Evolutionary conservation across 2,797 vertebrate genomes (phyloP).

Genomic region (Tokudaia tokunoshimensis): DNA sequence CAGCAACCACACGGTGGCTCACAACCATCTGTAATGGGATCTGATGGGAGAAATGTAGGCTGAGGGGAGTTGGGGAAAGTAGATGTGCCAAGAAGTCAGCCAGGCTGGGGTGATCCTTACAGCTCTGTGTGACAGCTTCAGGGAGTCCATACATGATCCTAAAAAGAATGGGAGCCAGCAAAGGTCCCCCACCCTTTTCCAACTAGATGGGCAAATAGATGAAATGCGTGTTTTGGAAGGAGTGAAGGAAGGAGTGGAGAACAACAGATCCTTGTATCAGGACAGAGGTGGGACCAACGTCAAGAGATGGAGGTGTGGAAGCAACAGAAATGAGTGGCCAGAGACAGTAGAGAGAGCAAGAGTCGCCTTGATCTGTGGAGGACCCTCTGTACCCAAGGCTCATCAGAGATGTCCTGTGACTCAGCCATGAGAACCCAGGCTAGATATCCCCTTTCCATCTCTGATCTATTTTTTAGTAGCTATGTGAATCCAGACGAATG

Average conservation of each 20-base stretch:
- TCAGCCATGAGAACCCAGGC: background rate
- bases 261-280: background rate
- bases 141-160: background rate
- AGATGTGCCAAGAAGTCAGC: background rate
- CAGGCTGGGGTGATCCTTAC: background rate
- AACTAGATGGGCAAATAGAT: background rate
- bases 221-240: background rate
- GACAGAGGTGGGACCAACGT: background rate
- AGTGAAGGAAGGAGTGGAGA: background rate
- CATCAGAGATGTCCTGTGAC: background rate
- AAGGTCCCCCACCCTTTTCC: background rate
- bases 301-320: background rate
- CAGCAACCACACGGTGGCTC: no score
- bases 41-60: no score
- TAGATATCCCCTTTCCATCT: background rate
- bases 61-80: background rate
- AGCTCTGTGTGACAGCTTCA: background rate
- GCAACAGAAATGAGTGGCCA: background rate
- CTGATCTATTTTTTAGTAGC: background rate
- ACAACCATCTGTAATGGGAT: no score
- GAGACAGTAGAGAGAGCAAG: accelerated
- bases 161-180: background rate
- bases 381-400: background rate
- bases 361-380: background rate
- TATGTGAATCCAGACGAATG: background rate